These are phyloP conservation scores for Plemyria rubiginata DNA, from an alignment of 2,888 invertebrate species.

Conservation along the genomic window DNA sequence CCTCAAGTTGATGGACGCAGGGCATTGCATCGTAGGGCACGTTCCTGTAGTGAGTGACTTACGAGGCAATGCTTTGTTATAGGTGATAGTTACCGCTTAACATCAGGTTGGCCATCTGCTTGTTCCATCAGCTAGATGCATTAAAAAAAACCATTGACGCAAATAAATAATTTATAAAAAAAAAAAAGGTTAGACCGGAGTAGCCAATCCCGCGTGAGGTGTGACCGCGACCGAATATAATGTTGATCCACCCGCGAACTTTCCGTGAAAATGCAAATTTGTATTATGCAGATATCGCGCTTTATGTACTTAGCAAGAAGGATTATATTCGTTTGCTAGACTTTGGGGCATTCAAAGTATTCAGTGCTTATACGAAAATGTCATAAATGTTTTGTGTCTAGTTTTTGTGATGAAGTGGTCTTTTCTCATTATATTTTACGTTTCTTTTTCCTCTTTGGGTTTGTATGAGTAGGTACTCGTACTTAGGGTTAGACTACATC, in stretches of 20 bases:
- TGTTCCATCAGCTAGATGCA: too few species aligned
- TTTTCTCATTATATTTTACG: conserved; percentile 56
- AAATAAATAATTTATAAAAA: too few species aligned
- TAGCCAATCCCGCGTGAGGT: conserved; percentile 7
- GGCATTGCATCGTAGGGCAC: too few species aligned
- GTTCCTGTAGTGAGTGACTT: too few species aligned
- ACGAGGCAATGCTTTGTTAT: too few species aligned
- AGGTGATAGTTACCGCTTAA: too few species aligned
- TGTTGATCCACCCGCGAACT: conserved; percentile 39
- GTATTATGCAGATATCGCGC: conserved; percentile 37
- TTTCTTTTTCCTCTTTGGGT: conserved; percentile 47
- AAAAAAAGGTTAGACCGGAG: too few species aligned
- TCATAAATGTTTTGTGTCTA: conserved; percentile 55
- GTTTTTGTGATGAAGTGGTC: conserved; percentile 50
- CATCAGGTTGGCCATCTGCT: too few species aligned
- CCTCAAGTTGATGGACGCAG: too few species aligned
- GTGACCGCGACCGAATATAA: conserved; percentile 30
- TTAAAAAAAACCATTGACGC: too few species aligned
- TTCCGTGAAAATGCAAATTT: conserved; percentile 40
- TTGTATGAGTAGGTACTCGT: conserved; percentile 39
- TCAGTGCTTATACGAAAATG: conserved; percentile 55
- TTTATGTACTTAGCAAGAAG: conserved; percentile 32
- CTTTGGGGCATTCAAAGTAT: conserved; percentile 46
- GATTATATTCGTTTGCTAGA: conserved; percentile 37
- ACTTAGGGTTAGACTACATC: conserved; percentile 1